Evolutionary conservation across 2,113 vertebrate genomes (phyloP).

Genomic region (Saguinus imperator): DNA sequence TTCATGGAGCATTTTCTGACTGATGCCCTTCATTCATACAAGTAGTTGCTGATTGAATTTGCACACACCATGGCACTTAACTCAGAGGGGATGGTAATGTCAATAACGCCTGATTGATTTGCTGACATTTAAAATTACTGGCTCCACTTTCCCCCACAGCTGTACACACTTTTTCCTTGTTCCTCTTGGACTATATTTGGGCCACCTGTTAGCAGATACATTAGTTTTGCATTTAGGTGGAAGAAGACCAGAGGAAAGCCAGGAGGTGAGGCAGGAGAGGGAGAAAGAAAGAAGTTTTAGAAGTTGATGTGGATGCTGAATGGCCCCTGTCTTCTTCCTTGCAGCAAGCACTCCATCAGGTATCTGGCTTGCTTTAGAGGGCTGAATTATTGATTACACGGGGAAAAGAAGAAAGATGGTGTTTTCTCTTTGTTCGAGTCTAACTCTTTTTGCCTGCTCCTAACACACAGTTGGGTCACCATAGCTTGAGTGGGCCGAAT

Average conservation of each 20-base stretch:
- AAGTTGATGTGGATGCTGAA: background rate
- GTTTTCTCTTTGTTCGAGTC: constrained; percentile 55
- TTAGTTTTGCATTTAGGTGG: constrained; percentile 4
- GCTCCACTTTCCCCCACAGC: background rate
- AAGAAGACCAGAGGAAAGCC: background rate
- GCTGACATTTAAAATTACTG: background rate
- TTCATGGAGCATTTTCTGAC: background rate
- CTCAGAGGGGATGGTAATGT: background rate
- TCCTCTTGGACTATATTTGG: background rate
- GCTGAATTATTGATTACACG: constrained; percentile 67
- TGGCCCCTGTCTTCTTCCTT: background rate
- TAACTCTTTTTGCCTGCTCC: background rate
- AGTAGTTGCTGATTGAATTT: background rate
- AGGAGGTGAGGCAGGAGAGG: background rate
- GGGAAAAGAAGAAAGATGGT: constrained; percentile 41
- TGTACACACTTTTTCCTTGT: background rate
- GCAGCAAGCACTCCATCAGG: background rate
- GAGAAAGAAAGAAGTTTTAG: background rate
- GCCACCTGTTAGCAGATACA: background rate
- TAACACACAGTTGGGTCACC: constrained; percentile 8
- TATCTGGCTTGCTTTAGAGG: constrained; percentile 15
- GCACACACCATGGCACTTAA: fast-evolving
- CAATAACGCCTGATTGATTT: background rate
- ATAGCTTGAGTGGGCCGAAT: background rate
- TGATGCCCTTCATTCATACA: background rate